phyloP scores from a whole-genome alignment of 1,140 invertebrate genomes.

The Tribolium madens region DNA sequence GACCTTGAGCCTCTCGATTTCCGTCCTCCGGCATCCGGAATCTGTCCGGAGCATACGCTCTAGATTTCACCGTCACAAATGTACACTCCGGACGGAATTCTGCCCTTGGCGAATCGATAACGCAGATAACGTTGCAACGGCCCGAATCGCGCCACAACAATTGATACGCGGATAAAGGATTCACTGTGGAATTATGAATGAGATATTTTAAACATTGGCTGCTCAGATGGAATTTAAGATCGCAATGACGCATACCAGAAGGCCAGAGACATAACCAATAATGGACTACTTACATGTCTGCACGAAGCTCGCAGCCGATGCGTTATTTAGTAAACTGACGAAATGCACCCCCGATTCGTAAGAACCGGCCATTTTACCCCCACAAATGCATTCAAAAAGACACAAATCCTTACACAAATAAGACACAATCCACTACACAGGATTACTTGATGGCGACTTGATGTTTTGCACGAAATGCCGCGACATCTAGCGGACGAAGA shows the following conservation, averaged over 20 bases:
- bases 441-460: conserved; percentile 17
- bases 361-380: conserved; percentile 55
- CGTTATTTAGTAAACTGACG: conserved; percentile 49
- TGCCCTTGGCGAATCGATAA: conserved; percentile 19
- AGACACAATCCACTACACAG: conserved; percentile 31
- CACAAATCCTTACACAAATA: conserved; percentile 41
- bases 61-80: conserved; percentile 11
- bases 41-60: conserved; percentile 4
- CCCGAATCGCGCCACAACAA: not conserved
- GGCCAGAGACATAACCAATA: conserved; percentile 29
- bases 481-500: conserved; percentile 34
- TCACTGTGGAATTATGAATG: conserved; percentile 1
- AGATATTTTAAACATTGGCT: not conserved
- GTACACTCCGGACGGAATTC: not conserved
- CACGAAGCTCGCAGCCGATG: conserved; percentile 49
- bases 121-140: not conserved
- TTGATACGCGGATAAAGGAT: not conserved
- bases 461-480: not conserved
- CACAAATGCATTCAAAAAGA: conserved; percentile 44
- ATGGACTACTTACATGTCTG: conserved; percentile 54
- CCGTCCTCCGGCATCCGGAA: conserved; percentile 1
- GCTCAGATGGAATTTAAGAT: conserved; percentile 21
- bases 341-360: conserved; percentile 53
- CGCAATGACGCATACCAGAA: conserved; percentile 32
- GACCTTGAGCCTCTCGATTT: conserved; percentile 12